These are phyloP conservation scores for Ferrisia virgata DNA, from an alignment of 2,888 invertebrate species.

Conservation along the genomic window DNA sequence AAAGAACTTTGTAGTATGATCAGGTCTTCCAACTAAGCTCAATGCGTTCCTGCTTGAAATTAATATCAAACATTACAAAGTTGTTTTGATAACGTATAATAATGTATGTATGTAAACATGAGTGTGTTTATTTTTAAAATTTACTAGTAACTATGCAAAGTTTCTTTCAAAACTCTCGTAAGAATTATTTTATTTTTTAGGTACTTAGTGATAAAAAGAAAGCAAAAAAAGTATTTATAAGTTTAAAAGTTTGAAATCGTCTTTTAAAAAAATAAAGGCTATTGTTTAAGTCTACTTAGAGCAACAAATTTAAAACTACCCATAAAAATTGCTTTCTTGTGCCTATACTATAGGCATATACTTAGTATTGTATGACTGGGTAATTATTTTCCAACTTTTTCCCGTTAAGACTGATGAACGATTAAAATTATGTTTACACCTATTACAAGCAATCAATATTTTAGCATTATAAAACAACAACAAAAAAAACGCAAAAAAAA, in stretches of 20 bases:
- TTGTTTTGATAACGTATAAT: not conserved
- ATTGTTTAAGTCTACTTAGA: not conserved
- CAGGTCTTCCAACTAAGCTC: not conserved
- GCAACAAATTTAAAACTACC: not conserved
- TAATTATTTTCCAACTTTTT: not conserved
- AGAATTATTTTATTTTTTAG: not conserved
- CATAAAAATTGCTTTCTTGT: not conserved
- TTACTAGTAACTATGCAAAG: not conserved
- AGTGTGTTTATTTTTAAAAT: not conserved
- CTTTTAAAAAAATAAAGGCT: not conserved
- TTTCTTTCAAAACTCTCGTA: not conserved
- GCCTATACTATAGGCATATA: not conserved
- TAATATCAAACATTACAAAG: not conserved
- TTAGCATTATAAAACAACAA: not conserved
- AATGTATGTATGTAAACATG: not conserved
- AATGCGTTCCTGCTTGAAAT: not conserved
- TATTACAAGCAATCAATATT: not conserved
- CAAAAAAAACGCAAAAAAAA: no score
- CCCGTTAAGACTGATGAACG: not conserved
- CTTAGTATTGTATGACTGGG: not conserved
- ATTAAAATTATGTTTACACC: not conserved
- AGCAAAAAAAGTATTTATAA: not conserved
- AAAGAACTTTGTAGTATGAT: not conserved
- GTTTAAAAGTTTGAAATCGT: not conserved
- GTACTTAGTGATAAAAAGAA: not conserved